Evolutionary conservation across 2,113 vertebrate species (phyloP), one percentile per base, ranked within the genome.

Genomic region (Panurus biarmicus): DNA sequence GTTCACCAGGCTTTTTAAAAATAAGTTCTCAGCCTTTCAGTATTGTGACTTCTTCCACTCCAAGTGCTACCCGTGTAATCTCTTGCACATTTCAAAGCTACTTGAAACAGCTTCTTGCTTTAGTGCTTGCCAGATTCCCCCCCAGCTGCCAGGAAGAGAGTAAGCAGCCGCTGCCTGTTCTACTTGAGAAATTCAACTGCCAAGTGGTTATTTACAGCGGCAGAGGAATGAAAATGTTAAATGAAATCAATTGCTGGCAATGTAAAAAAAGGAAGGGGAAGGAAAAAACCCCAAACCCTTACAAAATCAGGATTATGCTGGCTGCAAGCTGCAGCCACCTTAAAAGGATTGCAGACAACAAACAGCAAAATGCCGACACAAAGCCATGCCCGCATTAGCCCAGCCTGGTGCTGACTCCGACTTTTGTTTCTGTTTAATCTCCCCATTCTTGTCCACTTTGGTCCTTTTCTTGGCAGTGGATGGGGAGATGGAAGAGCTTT

Each of bases 171-270:
- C 88, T 97, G 96, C 87, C 87, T 89, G 93, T 95, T 97, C 95
- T 95, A 95, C 94, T 95, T 95, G 95, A 97, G 91, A 91, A 96
- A 96, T 91, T 94, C 91, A 93, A 54, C 90, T 92, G 91, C 94
- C 95, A 92, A 96, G 96, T 96, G 86, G 89, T 97, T 96, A 96
- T 97, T 96, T 96, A 93, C 91, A 95, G 92, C 74, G 47, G 94
- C 86, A 96, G 88, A 97, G 94, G 90, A 97, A 96, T 93, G 94
- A 96, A 97, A 96, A 96, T 93, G 97, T 97, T 97, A 95, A 96
- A 95, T 96, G 90, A 96, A 96, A 97, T 96, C 95, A 96, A 90
- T 96, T 96, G 91, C 94, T 92, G 94, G 90, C 93, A 96, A 89
- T 56, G 78, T 56, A 61, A 61, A 91, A 96, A 89, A 95, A 74